phyloP scores from a whole-genome alignment of 1,140 invertebrate genomes.

The Teleopsis dalmanni region DNA sequence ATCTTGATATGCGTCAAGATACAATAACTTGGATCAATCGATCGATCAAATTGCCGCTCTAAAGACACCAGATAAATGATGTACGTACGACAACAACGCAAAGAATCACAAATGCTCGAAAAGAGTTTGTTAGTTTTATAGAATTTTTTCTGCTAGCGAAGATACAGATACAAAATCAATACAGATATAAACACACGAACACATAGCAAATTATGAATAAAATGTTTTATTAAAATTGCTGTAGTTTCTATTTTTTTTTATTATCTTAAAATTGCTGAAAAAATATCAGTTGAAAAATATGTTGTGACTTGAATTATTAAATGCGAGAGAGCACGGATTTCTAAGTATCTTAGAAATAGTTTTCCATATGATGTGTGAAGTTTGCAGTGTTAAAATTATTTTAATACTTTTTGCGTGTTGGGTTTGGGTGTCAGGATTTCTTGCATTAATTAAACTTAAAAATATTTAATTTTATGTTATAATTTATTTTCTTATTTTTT shows the following conservation, averaged over 20 bases:
- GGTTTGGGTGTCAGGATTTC: no score
- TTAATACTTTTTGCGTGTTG: no score
- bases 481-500: no score
- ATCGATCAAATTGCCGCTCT: not conserved
- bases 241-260: not conserved
- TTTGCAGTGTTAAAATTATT: no score
- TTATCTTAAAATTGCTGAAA: not conserved
- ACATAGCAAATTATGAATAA: not conserved
- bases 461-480: no score
- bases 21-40: not conserved
- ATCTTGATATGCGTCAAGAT: not conserved
- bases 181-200: not conserved
- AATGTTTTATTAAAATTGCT: not conserved
- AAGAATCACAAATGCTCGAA: conserved; percentile 22
- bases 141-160: conserved; percentile 25
- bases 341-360: no score
- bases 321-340: not conserved
- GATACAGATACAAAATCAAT: not conserved
- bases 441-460: no score
- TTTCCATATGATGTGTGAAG: no score
- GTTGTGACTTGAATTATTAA: not conserved
- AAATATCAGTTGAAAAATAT: not conserved
- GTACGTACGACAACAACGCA: not conserved
- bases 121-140: conserved; percentile 44
- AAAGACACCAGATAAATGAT: no score